Conservation (phyloP, 2,113 vertebrate species). For the Irena cyanogastra region DNA sequence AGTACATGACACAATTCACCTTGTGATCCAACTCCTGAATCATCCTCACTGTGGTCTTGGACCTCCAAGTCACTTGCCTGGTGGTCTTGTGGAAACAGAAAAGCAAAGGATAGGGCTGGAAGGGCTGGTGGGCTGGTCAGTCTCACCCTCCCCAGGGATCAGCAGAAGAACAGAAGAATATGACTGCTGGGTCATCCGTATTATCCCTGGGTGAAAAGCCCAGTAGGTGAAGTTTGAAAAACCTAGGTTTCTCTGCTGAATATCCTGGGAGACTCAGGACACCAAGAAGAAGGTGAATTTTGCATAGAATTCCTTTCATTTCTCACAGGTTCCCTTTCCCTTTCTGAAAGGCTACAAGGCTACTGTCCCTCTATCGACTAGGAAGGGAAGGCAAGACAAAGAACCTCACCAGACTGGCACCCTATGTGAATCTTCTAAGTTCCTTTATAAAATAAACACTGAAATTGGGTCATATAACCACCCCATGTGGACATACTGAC, state of each 20-base stretch:
- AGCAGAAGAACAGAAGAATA: background rate
- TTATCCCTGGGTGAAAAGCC: background rate
- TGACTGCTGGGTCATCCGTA: background rate
- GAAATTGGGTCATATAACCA: background rate
- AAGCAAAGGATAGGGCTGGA: background rate
- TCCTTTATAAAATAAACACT: background rate
- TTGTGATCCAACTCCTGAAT: no score
- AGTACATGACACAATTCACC: rapidly evolving
- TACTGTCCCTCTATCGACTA: background rate
- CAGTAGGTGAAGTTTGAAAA: background rate
- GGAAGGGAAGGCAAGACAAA: background rate
- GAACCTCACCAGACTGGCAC: background rate
- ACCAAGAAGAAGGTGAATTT: background rate
- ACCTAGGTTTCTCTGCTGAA: background rate
- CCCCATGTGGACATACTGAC: background rate
- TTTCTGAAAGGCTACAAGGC: background rate
- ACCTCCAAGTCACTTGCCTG: background rate
- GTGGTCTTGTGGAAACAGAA: background rate
- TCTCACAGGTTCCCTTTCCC: background rate
- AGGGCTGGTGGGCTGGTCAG: background rate
- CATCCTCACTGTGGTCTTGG: no score
- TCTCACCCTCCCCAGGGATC: background rate
- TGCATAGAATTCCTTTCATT: background rate
- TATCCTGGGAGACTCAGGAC: background rate
- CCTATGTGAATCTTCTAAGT: background rate